Conservation (phyloP, 2,113 vertebrate genomes). For the Saccopteryx bilineata region DNA sequence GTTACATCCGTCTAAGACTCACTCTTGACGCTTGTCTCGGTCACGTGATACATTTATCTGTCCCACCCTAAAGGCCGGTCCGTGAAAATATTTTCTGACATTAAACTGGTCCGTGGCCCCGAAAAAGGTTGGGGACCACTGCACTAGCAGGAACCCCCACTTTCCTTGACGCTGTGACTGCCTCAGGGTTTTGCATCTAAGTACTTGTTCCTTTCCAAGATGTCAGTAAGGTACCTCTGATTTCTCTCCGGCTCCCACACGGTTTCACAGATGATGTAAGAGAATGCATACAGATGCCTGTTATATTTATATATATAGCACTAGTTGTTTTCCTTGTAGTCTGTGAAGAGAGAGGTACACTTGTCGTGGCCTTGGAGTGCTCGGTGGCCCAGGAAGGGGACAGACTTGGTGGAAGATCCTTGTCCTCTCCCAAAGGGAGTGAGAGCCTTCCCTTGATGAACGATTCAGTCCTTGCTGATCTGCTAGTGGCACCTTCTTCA, state of each 20-base stretch:
- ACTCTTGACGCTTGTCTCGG: too few relatives aligned
- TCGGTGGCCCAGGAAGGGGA: background rate
- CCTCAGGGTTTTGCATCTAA: background rate
- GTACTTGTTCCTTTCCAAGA: background rate
- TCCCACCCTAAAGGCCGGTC: too few relatives aligned
- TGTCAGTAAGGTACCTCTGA: background rate
- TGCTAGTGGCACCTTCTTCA: background rate
- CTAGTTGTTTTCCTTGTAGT: background rate
- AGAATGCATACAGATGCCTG: background rate
- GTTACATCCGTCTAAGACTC: too few relatives aligned
- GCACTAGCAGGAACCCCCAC: background rate
- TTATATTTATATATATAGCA: fast-evolving
- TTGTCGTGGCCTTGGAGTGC: background rate
- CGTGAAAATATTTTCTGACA: too few relatives aligned
- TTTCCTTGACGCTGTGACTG: background rate
- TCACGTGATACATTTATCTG: too few relatives aligned
- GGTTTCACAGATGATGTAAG: background rate
- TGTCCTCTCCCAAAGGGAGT: background rate
- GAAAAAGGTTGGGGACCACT: too few relatives aligned
- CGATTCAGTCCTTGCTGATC: fast-evolving
- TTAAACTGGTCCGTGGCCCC: too few relatives aligned
- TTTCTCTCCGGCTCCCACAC: background rate
- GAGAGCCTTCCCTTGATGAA: background rate
- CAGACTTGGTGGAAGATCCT: background rate
- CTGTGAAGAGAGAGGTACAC: background rate